phyloP scores from a whole-genome alignment of 2,888 invertebrate genomes.

The Oeneis ivallda region DNA sequence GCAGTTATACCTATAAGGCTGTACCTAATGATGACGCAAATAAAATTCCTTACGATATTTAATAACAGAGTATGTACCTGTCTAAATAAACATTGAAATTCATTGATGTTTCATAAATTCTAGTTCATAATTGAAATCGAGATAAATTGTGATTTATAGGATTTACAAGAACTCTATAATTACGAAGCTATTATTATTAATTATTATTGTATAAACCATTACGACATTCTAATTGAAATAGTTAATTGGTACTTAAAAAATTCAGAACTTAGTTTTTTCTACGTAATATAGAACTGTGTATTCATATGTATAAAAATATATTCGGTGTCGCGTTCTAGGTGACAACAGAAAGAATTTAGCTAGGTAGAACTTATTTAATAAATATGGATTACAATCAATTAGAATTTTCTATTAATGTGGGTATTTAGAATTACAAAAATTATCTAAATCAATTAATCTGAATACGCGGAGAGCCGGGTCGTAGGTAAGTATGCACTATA shows the following conservation, averaged over 20 bases:
- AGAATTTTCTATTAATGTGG: too few relatives aligned
- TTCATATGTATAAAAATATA: too few relatives aligned
- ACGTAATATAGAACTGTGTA: too few relatives aligned
- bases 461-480: too few relatives aligned
- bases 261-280: too few relatives aligned
- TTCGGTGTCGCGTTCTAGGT: too few relatives aligned
- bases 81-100: background rate
- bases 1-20: background rate
- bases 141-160: constrained; percentile 2
- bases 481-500: too few relatives aligned
- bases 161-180: constrained; percentile 5
- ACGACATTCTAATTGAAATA: background rate
- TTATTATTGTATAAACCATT: background rate
- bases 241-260: background rate
- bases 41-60: background rate
- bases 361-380: too few relatives aligned
- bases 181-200: background rate
- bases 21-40: background rate
- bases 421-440: too few relatives aligned
- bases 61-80: background rate
- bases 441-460: too few relatives aligned
- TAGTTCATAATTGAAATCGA: background rate
- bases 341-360: too few relatives aligned
- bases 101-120: constrained; percentile 3
- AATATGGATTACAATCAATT: too few relatives aligned